Evolutionary conservation across 2,888 invertebrate species (phyloP).

Genomic region (Melanargia galathea): DNA sequence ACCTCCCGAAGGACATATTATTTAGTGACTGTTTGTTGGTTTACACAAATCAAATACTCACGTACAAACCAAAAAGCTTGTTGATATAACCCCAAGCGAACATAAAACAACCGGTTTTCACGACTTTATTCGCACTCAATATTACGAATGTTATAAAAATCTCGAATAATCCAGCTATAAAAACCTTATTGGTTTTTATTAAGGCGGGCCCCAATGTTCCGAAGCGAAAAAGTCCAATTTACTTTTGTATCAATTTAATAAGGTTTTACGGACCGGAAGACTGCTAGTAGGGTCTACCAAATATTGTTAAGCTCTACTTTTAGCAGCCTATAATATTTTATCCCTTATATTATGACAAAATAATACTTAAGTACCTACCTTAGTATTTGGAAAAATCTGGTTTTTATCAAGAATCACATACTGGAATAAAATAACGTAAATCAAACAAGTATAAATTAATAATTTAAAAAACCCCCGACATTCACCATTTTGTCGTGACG

Average conservation of each 20-base stretch:
- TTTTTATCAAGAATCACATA: no score
- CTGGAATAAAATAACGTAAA: not conserved
- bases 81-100: not conserved
- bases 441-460: no score
- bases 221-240: conserved; percentile 22
- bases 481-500: no score
- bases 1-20: not conserved
- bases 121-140: not conserved
- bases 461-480: no score
- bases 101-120: conserved; percentile 17
- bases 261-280: conserved; percentile 10
- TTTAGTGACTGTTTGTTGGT: not conserved
- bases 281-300: conserved; percentile 6
- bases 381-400: no score
- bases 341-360: not conserved
- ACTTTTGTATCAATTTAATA: conserved; percentile 23
- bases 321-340: not conserved
- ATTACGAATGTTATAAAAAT: conserved; percentile 15
- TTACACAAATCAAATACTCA: not conserved
- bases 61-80: conserved; percentile 3
- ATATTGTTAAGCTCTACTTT: not conserved
- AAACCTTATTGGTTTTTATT: conserved; percentile 16
- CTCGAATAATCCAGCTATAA: conserved; percentile 16
- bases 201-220: conserved; percentile 12
- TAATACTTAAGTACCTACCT: not conserved